phyloP scores from a whole-genome alignment of 1,140 invertebrate species.

The Drosophila dunni region DNA sequence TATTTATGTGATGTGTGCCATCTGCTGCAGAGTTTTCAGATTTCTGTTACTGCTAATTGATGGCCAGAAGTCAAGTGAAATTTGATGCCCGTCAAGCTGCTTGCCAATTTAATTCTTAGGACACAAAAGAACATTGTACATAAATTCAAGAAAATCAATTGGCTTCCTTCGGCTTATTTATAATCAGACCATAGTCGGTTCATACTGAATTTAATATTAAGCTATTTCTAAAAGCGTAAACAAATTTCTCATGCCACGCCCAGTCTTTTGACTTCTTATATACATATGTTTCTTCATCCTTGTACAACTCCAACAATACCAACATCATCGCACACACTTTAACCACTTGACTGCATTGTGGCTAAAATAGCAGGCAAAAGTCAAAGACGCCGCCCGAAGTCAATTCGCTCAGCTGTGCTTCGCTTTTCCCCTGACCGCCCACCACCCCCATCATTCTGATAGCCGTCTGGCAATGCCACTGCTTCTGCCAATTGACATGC shows the following conservation, averaged over 20 bases:
- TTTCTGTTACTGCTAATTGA: conserved; percentile 64
- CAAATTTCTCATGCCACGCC: conserved; percentile 18
- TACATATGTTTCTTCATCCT: conserved; percentile 7
- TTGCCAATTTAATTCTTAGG: conserved; percentile 16
- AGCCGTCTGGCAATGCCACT: conserved; percentile 29
- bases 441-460: background rate
- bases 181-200: conserved; percentile 19
- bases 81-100: conserved; percentile 16
- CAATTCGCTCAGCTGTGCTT: conserved; percentile 43
- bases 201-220: conserved; percentile 79
- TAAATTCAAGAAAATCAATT: background rate
- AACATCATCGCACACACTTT: conserved; percentile 55
- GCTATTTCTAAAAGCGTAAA: conserved; percentile 51
- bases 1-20: conserved; percentile 65
- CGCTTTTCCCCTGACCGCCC: background rate
- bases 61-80: conserved; percentile 47
- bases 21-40: conserved; percentile 42
- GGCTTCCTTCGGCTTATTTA: background rate
- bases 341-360: conserved; percentile 78
- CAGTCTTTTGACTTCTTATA: conserved; percentile 8
- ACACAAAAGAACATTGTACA: background rate
- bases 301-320: conserved; percentile 5
- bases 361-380: conserved; percentile 52
- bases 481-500: conserved; percentile 72
- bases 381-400: background rate